Evolutionary conservation across 2,888 invertebrate genomes (phyloP), one percentile per base, ranked within the genome.

Genomic region (Phlogophora meticulosa): DNA sequence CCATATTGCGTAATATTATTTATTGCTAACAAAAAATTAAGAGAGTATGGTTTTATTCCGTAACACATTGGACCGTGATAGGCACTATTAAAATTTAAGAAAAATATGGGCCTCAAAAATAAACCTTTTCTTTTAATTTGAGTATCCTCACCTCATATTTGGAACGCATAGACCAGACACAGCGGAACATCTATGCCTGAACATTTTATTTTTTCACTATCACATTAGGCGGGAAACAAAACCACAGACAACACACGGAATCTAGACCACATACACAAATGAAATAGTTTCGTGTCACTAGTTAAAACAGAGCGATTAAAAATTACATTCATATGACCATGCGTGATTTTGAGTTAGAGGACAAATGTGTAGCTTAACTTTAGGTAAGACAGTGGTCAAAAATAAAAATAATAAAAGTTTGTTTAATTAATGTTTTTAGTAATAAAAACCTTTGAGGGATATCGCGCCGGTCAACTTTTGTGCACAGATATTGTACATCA

Each of bases 111-210:
- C 15, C 4, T 9, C 2, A 17, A 17, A 7, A 10, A 24, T 22
- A 11, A 15, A 17, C 1, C 7, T n/a, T 32, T 5, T 32, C 4
- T 20, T 28, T 11, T 7, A 15, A n/a, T n/a, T n/a, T 2, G 17
- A 24, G 7, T 15, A 15, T 13, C 9, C 2, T 80, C 45, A 81
- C 81, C 81, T 81, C 56, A 76, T 79, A 24, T 2, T 76, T 36
- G 76, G 80, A 55, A 53, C 76, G 9, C 80, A 76, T 10, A 81
- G 43, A 20, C 83, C 83, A 22, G 81, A 81, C 2, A 83, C 83
- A 28, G 81, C 81, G 7, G 71, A 78, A 59, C 81, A 83, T 67
- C 81, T 76, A 36, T 81, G 78, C 52, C 81, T 76, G 48, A 81
- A 81, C 81, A 81, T 81, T 76, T 71, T 77, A n/a, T 76, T 63